Percentiles rank a stretch among this genome's conserved stretches.
phyloP scores from a whole-genome alignment of 1,140 invertebrate genomes.

The Eufriesea mexicana region DNA sequence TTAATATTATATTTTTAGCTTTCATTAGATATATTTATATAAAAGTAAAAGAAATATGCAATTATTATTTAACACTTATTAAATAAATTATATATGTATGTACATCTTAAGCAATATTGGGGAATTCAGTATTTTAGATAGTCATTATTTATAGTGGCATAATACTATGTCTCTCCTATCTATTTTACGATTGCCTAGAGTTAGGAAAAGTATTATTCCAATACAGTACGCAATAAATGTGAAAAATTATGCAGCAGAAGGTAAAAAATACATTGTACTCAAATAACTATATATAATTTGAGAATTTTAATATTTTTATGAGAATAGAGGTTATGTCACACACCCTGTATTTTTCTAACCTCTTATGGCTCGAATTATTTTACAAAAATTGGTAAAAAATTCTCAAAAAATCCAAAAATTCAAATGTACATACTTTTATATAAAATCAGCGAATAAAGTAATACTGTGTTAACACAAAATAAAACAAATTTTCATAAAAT shows the following conservation, averaged over 20 bases:
- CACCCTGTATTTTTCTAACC: neutral
- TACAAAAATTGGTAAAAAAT: no score
- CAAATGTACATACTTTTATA: no score
- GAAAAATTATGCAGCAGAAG: constrained; percentile 49
- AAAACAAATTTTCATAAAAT: no score
- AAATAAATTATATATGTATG: neutral
- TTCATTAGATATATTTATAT: neutral
- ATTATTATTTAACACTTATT: neutral
- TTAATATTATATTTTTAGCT: neutral
- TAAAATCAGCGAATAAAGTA: no score
- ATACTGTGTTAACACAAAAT: no score
- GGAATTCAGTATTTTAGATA: neutral
- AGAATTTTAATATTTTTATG: neutral
- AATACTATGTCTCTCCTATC: constrained; percentile 39
- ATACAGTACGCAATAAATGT: constrained; percentile 50
- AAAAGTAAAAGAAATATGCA: neutral
- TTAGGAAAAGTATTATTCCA: constrained; percentile 51
- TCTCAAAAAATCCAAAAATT: no score
- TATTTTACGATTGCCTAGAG: constrained; percentile 38
- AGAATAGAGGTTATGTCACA: constrained; percentile 1
- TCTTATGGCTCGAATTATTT: no score
- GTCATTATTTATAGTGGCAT: neutral
- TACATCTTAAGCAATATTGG: neutral
- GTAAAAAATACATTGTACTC: constrained; percentile 41
- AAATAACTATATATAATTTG: neutral